phyloP scores from a whole-genome alignment of 2,797 vertebrate genomes.

The Otus scops region DNA sequence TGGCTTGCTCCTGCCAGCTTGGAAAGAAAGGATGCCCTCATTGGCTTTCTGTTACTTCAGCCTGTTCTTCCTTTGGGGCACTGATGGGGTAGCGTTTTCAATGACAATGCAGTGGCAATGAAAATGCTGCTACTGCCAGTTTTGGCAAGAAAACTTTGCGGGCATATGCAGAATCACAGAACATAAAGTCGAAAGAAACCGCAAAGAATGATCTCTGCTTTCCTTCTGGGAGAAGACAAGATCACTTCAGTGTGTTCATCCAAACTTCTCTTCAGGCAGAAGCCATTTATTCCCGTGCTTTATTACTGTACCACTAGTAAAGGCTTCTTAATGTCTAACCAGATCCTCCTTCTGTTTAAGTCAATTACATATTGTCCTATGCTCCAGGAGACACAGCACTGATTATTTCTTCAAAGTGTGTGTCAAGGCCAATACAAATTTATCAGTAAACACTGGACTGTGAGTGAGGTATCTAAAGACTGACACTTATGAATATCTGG shows the following conservation, averaged over 20 bases:
- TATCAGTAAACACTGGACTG: not conserved
- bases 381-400: not conserved
- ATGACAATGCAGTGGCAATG: not conserved
- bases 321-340: conserved; percentile 17
- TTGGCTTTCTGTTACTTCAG: conserved; percentile 10
- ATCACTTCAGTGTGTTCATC: not conserved
- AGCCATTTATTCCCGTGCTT: conserved; percentile 22
- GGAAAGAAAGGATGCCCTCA: conserved; percentile 22
- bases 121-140: conserved; percentile 5
- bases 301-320: conserved; percentile 12
- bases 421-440: not conserved
- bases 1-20: conserved; percentile 33
- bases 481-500: not conserved
- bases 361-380: conserved; percentile 19
- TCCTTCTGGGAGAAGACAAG: not conserved
- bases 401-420: conserved; percentile 29
- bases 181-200: not conserved
- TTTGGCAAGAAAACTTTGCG: not conserved
- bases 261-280: not conserved
- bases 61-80: not conserved
- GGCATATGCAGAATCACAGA: not conserved
- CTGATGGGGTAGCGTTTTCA: not conserved
- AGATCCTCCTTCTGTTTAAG: conserved; percentile 47
- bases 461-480: not conserved
- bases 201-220: not conserved